Evolutionary conservation across 2,113 vertebrate genomes (phyloP), one percentile per base, ranked within the genome.

Genomic region (Uropsilus gracilis): DNA sequence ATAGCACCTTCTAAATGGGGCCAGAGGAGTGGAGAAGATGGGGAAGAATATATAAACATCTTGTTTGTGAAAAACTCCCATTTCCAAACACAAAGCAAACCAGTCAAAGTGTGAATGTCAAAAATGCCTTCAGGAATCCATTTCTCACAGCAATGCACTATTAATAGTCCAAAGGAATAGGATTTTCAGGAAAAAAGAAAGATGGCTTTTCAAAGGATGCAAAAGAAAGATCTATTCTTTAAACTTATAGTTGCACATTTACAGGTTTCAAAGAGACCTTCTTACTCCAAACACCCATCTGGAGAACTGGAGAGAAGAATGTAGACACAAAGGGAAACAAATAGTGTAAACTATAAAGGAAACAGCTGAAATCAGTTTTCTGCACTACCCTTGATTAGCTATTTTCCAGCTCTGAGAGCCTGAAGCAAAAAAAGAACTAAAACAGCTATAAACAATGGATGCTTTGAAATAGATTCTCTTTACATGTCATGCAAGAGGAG

Each of bases 341-440:
- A 97, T 76, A 77, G 63, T 95, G 93, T 95, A 98, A 98, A 97
- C 96, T 94, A 96, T 96, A 95, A 97, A 97, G 91, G 83, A 75
- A 96, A 98, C 98, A 98, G 98, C 98, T 98, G 98, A 98, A 98
- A 97, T 97, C 96, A 97, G 97, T 98, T 98, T 98, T 97, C 97
- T 98, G 93, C 96, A 80, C 97, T 97, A 91, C 92, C 96, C 97
- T 97, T 98, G 98, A 98, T 98, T 98, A 98, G 98, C 95, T 96
- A 94, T 97, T 98, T 97, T 97, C 97, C 95, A 97, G 96, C 96
- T 96, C 86, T 96, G 95, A 98, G 94, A 81, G 98, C 98, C 98
- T 89, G 93, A 97, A 98, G 98, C 98, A 92, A 98, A 98, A 98
- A 98, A 98, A 91, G 95, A 97, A 96, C 97, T 96, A 48, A 97